Evolutionary conservation across 2,113 vertebrate genomes (phyloP), one percentile per base, ranked within the genome.

Genomic region (Malurus melanocephalus): DNA sequence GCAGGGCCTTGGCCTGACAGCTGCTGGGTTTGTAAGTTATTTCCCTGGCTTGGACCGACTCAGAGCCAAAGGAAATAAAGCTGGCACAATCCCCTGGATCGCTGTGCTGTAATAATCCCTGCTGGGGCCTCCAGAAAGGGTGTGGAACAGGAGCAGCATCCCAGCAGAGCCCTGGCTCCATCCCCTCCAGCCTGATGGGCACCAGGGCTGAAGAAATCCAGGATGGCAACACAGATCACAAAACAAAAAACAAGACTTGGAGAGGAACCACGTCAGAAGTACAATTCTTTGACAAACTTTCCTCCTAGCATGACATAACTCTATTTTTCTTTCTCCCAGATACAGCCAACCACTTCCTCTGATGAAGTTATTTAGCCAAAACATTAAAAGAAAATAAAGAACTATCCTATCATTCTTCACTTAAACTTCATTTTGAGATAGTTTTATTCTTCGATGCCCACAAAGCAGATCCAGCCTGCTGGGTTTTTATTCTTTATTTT

Each of bases 401-500:
- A 42, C 14, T 30, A 30, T 5, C 51, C 15, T 1, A 0, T 28
- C 3, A 71, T 45, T 77, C 35, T 43, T 62, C 52, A 45, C 27
- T 46, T 21, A 80, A 20, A 9, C 35, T 88, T 68, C 8, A 51
- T 51, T 74, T 40, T 73, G 40, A 81, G 43, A 68, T 3, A 7
- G 7, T 42, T 69, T 68, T 79, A n/a, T 40, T 65, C 62, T 49
- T 61, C 0, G 0, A 17, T 24, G 40, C 55, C 40, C 49, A 87
- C n/a, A 83, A 53, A 89, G n/a, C 12, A 64, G 24, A 79, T 32
- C 62, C 40, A 60, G 59, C 35, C 71, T 26, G 11, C 11, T 51
- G 43, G 22, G 26, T 79, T 93, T 88, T 82, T 46, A 68, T 59
- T 74, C 40, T 95, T 94, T 92, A 93, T 94, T 96, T 76, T 67